Base-by-base conservation (phyloP, 2,888 invertebrate species). In the Drymonia ruficornis region DNA sequence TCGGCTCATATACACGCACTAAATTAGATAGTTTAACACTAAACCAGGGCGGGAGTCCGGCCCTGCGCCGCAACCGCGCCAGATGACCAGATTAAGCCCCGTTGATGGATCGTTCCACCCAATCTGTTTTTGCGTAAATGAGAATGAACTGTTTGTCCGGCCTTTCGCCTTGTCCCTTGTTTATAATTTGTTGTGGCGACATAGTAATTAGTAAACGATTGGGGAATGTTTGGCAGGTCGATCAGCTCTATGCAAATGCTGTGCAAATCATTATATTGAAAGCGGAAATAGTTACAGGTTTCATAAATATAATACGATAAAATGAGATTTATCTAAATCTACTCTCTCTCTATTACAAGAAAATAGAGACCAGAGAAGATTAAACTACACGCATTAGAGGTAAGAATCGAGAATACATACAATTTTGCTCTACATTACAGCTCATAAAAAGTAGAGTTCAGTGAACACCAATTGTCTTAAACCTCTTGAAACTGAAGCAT, bases 101-200 rank as follows among this genome's bases (percentile, higher is more conserved):
- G 71, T 67, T 86, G 86, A 86, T 85, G 81, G 85, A 85, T 86
- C 73, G 76, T 78, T 70, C 70, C 63, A 57, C 68, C 69, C 65
- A 73, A 81, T 80, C 79, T 79, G 83, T 83, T 83, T 81, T 83
- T 83, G 78, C 72, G 64, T 75, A 80, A 83, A 85, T 81, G 81
- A 81, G 78, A 81, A 83, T 76, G 81, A 80, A 83, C 78, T 76
- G 78, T 72, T 68, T 72, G 69, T 68, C 61, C 61, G 59, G 63
- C 61, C 59, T 63, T 69, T 69, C 75, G 68, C 62, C 62, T 19
- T 59, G 54, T 52, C 52, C 43, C 52, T 43, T 54, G 42, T 60
- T 16, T 9, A 16, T 55, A 53, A 58, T 59, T 57, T 59, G 59
- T 62, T 16, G 43, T 19, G 19, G 19, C 23, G 43, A 43, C 43